Evolutionary conservation across 2,113 vertebrate genomes (phyloP).

Genomic region (Cryptomyrus ogoouensis): DNA sequence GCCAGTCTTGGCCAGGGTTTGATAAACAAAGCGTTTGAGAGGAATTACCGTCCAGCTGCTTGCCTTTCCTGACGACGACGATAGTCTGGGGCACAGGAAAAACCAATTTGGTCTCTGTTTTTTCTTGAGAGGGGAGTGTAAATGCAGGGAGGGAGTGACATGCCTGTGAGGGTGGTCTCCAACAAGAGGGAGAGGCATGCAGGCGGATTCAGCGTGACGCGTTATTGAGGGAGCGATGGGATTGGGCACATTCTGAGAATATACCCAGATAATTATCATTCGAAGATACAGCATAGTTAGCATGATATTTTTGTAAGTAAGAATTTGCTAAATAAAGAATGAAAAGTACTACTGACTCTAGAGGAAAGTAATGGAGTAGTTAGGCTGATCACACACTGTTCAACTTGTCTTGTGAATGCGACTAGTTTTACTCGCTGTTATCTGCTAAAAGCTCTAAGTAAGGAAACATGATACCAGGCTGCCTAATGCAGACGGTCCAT

Average conservation of each 20-base stretch:
- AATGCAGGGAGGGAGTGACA: neutral
- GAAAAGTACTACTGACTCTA: neutral
- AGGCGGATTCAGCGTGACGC: neutral
- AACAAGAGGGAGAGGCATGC: neutral
- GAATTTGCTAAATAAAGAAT: neutral
- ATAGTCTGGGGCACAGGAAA: slow-evolving; percentile 26
- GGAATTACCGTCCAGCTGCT: slow-evolving; percentile 49
- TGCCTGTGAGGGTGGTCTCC: slow-evolving; percentile 10
- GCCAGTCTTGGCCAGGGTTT: slow-evolving; percentile 38
- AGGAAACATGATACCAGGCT: neutral
- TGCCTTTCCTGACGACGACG: slow-evolving; percentile 30
- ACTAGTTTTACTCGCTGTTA: neutral
- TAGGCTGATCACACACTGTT: neutral
- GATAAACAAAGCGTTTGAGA: slow-evolving; percentile 43
- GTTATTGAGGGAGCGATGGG: neutral
- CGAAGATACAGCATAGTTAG: neutral
- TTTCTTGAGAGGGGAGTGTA: neutral
- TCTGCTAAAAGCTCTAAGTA: neutral
- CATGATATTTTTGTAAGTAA: neutral
- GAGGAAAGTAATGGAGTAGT: neutral
- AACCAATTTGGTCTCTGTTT: slow-evolving; percentile 10
- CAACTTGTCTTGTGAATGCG: neutral
- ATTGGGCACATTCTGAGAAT: neutral
- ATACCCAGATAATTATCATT: neutral
- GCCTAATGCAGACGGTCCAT: neutral